Percentiles rank a stretch among this genome's conserved stretches.
phyloP scores from a whole-genome alignment of 2,888 invertebrate genomes.

The Coecobrya sp. region DNA sequence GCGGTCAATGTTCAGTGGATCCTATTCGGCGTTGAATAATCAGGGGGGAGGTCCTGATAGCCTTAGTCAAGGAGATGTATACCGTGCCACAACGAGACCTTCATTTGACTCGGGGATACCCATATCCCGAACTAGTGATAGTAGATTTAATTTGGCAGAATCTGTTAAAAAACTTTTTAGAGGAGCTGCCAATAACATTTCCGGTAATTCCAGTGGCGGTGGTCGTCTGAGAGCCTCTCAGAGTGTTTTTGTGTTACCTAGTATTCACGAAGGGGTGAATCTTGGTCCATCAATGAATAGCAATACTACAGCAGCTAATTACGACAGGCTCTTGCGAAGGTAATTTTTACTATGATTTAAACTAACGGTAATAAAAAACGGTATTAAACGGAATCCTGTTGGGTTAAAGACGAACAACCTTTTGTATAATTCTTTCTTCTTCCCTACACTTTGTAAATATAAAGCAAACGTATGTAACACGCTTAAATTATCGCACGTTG shows the following conservation, averaged over 20 bases:
- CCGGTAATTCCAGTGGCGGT: slow-evolving; percentile 77
- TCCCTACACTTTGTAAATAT: too few species aligned
- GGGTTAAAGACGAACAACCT: neutral
- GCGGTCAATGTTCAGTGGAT: slow-evolving; percentile 86
- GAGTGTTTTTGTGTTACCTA: slow-evolving; percentile 86
- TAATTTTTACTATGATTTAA: slow-evolving; percentile 57
- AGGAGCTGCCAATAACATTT: slow-evolving; percentile 72
- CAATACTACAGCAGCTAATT: slow-evolving; percentile 79
- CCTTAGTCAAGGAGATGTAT: slow-evolving; percentile 83
- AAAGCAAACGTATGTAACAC: too few species aligned
- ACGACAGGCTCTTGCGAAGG: slow-evolving; percentile 84
- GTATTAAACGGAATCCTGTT: neutral
- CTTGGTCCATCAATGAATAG: slow-evolving; percentile 75
- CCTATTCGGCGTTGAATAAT: slow-evolving; percentile 86
- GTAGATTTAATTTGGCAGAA: slow-evolving; percentile 84
- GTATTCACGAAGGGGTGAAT: slow-evolving; percentile 85
- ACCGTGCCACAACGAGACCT: slow-evolving; percentile 85
- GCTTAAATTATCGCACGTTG: too few species aligned
- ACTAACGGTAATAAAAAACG: too few species aligned
- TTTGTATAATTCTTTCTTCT: too few species aligned
- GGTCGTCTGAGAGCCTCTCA: slow-evolving; percentile 85
- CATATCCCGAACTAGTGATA: slow-evolving; percentile 66
- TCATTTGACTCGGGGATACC: slow-evolving; percentile 84
- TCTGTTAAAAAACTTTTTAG: slow-evolving; percentile 85
- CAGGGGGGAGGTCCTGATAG: slow-evolving; percentile 75